Percentiles rank a stretch among this genome's conserved stretches.
Conservation (phyloP, 1,140 invertebrate species). For the Tachypleus tridentatus region DNA sequence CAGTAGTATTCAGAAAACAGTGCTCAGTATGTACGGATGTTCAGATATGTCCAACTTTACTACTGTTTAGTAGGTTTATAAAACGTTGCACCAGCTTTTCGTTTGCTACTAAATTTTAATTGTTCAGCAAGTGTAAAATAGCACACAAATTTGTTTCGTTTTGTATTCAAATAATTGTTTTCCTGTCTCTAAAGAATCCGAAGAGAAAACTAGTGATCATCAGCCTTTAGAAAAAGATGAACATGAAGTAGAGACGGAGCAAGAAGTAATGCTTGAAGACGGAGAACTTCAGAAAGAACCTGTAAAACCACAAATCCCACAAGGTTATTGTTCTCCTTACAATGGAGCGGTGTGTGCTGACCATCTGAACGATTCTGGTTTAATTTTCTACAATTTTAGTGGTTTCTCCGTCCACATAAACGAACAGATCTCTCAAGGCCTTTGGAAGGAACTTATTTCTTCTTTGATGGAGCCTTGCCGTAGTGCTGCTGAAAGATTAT, state of each 20-base stretch:
- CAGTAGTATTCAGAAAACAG: no score
- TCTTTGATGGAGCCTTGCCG: slow-evolving; percentile 66
- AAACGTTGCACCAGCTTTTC: no score
- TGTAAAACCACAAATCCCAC: slow-evolving; percentile 8
- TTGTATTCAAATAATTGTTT: neutral
- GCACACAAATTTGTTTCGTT: neutral
- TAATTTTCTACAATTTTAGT: slow-evolving; percentile 64
- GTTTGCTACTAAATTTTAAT: no score
- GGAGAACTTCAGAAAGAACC: neutral
- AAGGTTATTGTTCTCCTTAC: slow-evolving; percentile 71
- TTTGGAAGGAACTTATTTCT: slow-evolving; percentile 74
- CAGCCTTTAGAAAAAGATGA: neutral
- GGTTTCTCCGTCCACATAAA: slow-evolving; percentile 53
- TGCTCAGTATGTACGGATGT: no score
- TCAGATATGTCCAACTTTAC: no score
- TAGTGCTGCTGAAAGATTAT: slow-evolving; percentile 68
- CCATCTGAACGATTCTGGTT: slow-evolving; percentile 52
- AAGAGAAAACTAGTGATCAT: neutral
- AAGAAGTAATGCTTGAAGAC: neutral
- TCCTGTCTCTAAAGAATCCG: neutral
- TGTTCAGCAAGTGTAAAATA: no score
- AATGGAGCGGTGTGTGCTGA: slow-evolving; percentile 74
- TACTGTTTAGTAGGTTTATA: no score
- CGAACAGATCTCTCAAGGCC: slow-evolving; percentile 62
- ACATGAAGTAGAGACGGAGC: neutral